Evolutionary conservation across 2,888 invertebrate species (phyloP).

Genomic region (Euphydryas editha): DNA sequence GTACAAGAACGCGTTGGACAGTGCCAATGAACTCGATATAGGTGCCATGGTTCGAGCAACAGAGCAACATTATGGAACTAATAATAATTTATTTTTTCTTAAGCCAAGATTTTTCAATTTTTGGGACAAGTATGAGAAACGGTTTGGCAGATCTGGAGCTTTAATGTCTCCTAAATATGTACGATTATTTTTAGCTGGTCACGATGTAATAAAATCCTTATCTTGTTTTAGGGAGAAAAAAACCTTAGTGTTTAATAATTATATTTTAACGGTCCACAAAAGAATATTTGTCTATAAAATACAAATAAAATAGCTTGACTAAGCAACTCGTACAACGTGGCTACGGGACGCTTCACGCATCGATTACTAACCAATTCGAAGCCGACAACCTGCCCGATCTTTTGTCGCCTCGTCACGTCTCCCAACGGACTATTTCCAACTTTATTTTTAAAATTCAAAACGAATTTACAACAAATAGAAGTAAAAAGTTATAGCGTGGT

Average conservation of each 20-base stretch:
- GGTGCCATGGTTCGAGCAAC: too few species aligned
- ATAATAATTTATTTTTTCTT: too few species aligned
- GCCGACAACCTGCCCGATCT: conserved; percentile 75
- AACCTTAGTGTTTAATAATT: not conserved
- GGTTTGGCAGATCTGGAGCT: too few species aligned
- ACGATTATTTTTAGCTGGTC: too few species aligned
- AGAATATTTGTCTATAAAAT: conserved; percentile 2
- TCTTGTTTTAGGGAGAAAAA: too few species aligned
- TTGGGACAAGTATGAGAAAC: too few species aligned
- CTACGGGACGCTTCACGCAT: conserved; percentile 69
- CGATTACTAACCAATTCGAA: conserved; percentile 79
- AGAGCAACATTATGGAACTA: too few species aligned
- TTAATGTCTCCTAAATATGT: too few species aligned
- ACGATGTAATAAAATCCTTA: too few species aligned
- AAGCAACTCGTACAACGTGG: conserved; percentile 22
- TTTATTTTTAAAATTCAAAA: conserved; percentile 65
- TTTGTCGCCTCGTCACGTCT: conserved; percentile 76
- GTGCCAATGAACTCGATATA: too few species aligned
- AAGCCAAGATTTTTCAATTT: too few species aligned
- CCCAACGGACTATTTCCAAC: conserved; percentile 54
- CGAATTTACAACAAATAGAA: conserved; percentile 50
- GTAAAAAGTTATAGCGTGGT: conserved; percentile 16
- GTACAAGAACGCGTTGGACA: too few species aligned
- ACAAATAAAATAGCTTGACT: conserved; percentile 19
- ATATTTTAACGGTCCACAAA: not conserved